Base-by-base conservation (phyloP, 2,113 vertebrate species). In the Tetraodon nigroviridis region DNA sequence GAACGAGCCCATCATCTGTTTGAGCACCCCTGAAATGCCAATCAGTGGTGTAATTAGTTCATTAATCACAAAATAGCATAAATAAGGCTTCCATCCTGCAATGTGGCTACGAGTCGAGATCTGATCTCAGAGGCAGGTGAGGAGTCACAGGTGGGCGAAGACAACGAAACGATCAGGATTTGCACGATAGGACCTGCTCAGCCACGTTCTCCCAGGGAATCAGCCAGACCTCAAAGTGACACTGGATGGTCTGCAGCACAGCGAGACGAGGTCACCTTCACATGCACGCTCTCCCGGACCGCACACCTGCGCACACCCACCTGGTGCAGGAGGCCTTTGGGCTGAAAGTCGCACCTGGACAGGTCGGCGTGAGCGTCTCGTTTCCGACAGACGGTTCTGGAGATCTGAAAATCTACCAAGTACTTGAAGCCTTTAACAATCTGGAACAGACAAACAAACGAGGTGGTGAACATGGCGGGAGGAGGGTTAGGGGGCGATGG, bases 301-400 rank as follows among this genome's bases (percentile, higher is more conserved):
- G 20, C 1, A 7, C 40, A 6, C 5, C 54, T 56, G 55, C 0
- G 22, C 20, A 27, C 47, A 56, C 71, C 61, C 62, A 89, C 90
- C 86, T 89, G 86, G 1, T 78, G 76, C 13, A 90, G 73, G 0
- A 0, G 50, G 8, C 79, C 75, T 3, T 68, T 8, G 14, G 82
- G 75, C 74, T 90, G 87, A 20, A 89, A 47, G 60, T 44, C 45
- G 58, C 90, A 91, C 13, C 44, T 15, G 14, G 50, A 50, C 60
- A 89, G 73, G 15, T 86, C 22, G 0, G 20, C 7, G 3, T 37
- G 19, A 7, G 17, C 37, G 1, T 53, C 14, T 47, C 22, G 80
- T 78, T 90, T 90, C 1, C 10, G 78, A 51, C 90, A 90, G 4
- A 90, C 57, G 0, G 90, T 91, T 55, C 90, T 85, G 16, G 82